Conservation (phyloP, 2,113 vertebrate species). For the Cacatua alba region DNA sequence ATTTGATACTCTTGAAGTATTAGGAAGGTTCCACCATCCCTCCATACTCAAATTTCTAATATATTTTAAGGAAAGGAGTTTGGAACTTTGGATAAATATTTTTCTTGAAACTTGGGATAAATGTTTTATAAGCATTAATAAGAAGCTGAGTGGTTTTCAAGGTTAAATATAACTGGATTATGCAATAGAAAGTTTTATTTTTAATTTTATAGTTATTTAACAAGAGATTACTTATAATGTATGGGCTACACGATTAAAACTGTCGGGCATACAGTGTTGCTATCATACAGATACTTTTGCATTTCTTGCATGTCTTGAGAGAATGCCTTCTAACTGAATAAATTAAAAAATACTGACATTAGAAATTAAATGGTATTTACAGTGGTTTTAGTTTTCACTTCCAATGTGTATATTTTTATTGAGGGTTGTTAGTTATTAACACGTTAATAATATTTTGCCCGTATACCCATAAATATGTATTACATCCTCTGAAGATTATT, state of each 20-base stretch:
- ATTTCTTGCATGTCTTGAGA: neutral
- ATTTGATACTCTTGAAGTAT: neutral
- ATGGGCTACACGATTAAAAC: neutral
- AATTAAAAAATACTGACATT: neutral
- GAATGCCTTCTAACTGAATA: neutral
- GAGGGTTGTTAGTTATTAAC: neutral
- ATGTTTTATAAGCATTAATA: neutral
- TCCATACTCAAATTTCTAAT: neutral
- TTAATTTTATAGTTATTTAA: neutral
- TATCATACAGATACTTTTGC: neutral
- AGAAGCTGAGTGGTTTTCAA: neutral
- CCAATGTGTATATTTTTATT: neutral
- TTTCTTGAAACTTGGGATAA: neutral
- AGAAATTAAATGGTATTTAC: neutral
- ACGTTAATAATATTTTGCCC: neutral
- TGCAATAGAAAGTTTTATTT: neutral
- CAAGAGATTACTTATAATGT: neutral
- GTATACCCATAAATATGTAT: neutral
- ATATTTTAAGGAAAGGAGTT: neutral
- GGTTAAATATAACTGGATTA: neutral
- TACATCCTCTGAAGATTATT: neutral
- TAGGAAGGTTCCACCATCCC: neutral
- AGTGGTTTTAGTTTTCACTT: neutral
- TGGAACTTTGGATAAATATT: neutral
- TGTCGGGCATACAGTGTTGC: neutral